These are phyloP conservation scores for Perognathus longimembris DNA, from an alignment of 2,113 vertebrate species.

Conservation along the genomic window DNA sequence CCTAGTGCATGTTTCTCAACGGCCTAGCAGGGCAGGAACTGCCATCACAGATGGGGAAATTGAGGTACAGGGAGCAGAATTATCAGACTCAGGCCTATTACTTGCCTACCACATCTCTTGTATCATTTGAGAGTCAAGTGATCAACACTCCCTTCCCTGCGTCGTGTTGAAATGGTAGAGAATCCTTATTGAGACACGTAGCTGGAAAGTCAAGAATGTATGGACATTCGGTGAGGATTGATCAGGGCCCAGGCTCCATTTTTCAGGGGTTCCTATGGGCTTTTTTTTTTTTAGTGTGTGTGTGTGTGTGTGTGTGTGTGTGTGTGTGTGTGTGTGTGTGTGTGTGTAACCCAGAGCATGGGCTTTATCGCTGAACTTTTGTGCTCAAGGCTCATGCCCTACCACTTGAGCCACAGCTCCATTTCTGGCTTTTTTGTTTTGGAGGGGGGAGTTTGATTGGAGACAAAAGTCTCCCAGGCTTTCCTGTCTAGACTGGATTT, in stretches of 20 bases:
- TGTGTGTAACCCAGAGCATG: too few relatives aligned
- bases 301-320: not conserved
- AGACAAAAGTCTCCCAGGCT: too few relatives aligned
- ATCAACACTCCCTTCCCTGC: not conserved
- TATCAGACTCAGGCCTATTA: not conserved
- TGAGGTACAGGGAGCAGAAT: not conserved
- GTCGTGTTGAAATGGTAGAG: too few relatives aligned
- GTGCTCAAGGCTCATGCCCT: too few relatives aligned
- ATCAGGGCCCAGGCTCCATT: not conserved
- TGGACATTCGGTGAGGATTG: not conserved
- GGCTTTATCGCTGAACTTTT: too few relatives aligned
- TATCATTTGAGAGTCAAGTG: not conserved
- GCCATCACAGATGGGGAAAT: not conserved
- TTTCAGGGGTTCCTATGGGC: not conserved
- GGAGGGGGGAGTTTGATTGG: too few relatives aligned
- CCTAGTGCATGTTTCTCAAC: not conserved
- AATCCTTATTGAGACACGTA: not conserved
- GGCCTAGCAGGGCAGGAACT: not conserved
- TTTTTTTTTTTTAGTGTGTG: not conserved
- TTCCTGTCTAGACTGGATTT: too few relatives aligned
- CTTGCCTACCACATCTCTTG: not conserved
- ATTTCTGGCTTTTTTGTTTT: too few relatives aligned
- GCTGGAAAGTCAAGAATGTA: not conserved
- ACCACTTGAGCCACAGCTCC: too few relatives aligned
- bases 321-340: too few relatives aligned